Evolutionary conservation across 2,888 invertebrate species (phyloP).

Genomic region (Eurois occulta): DNA sequence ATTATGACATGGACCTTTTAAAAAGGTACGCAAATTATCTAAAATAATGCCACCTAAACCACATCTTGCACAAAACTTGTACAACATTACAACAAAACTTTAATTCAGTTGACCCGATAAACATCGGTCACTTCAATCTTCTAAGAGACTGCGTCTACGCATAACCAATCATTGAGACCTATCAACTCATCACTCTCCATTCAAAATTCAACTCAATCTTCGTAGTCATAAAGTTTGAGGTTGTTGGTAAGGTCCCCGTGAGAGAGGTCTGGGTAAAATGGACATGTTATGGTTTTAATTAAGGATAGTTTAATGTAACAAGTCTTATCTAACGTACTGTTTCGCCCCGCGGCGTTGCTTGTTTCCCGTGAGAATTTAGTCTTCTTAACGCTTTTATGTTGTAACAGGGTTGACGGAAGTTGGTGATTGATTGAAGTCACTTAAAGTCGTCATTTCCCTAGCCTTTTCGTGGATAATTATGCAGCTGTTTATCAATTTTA

Average conservation of each 20-base stretch:
- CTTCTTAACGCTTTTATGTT: conserved; percentile 34
- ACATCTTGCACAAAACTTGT: conserved; percentile 40
- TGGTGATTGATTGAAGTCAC: too few relatives aligned
- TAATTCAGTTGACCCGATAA: conserved; percentile 64
- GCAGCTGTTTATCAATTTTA: too few relatives aligned
- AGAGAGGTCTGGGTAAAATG: conserved; percentile 41
- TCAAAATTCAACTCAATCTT: neutral
- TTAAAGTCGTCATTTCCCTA: too few relatives aligned
- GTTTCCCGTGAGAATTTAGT: conserved; percentile 61
- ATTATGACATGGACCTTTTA: neutral
- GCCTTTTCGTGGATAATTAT: too few relatives aligned
- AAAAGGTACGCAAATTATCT: neutral
- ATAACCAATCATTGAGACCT: conserved; percentile 39
- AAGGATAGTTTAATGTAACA: conserved; percentile 64
- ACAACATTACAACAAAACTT: conserved; percentile 45
- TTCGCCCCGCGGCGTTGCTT: conserved; percentile 51
- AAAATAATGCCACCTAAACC: neutral
- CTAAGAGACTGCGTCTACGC: conserved; percentile 55
- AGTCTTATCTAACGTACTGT: conserved; percentile 58
- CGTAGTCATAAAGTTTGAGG: accelerated
- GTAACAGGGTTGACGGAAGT: conserved; percentile 23
- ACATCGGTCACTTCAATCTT: conserved; percentile 65
- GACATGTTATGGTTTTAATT: conserved; percentile 49
- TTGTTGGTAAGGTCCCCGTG: conserved; percentile 6
- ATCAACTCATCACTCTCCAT: neutral